Base-by-base conservation (phyloP, 2,797 vertebrate species). In the Kryptopterus vitreolus region DNA sequence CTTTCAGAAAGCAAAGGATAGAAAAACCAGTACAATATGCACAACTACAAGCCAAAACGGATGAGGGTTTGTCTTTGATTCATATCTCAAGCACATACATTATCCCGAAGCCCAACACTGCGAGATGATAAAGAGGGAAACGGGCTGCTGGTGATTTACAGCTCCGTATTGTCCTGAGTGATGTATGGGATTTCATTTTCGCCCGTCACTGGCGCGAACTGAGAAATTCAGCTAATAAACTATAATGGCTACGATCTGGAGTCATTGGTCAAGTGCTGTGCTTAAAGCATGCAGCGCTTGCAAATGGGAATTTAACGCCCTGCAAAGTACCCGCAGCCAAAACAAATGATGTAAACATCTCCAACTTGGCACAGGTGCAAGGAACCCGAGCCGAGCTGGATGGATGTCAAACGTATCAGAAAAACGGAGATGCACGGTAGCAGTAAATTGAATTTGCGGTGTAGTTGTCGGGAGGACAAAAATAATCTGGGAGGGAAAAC, bases 221-320 rank as follows among this genome's bases (percentile, higher is more conserved):
- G 33, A 65, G 58, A 4, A 61, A 80, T 63, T 70, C 18, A 35
- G 11, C 48, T 61, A n/a, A 31, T 59, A 31, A 15, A 76, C 26
- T 24, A 38, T 59, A 58, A 83, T 77, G 20, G 57, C 84, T 78
- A 83, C 43, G 81, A 61, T 78, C 31, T 81, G 85, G 85, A 78
- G 75, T 88, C 87, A 90, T 92, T 89, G 90, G 88, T 89, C 89
- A 85, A 78, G 77, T 85, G 77, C 88, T 79, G 74, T 57, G 83
- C 88, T 84, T 86, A 89, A 89, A 77, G 73, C 88, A 89, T 86
- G 86, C 85, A 83, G 81, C 84, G 73, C 84, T 85, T 82, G 83
- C 78, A 89, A 89, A 90, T 90, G 88, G 89, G 87, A 89, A 84
- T 90, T 88, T 90, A 93, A 92, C 89, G 87, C 85, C 87, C 88